These are phyloP conservation scores for Tetropium fuscum DNA, from an alignment of 2,888 invertebrate genomes.

Conservation along the genomic window DNA sequence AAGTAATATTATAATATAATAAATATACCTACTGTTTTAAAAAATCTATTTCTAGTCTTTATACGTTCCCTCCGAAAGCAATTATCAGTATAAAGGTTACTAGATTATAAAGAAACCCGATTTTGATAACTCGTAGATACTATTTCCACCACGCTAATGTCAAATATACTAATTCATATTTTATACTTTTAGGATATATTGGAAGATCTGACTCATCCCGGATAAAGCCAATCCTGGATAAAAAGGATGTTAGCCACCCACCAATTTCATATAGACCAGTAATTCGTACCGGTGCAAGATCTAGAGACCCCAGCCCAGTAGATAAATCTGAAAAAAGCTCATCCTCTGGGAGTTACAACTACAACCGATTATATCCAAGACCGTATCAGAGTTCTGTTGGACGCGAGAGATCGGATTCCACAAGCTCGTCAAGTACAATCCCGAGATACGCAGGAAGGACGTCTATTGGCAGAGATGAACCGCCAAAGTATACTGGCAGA, in stretches of 20 bases:
- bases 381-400: slow-evolving; percentile 58
- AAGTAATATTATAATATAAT: no score
- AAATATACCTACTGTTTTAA: no score
- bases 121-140: no score
- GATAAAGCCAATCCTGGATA: slow-evolving; percentile 55
- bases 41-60: no score
- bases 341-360: slow-evolving; percentile 66
- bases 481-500: slow-evolving; percentile 45
- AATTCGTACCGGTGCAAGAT: slow-evolving; percentile 57
- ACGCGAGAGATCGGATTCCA: slow-evolving; percentile 58
- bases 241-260: slow-evolving; percentile 64
- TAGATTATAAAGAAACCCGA: no score
- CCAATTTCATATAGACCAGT: slow-evolving; percentile 67
- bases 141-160: no score
- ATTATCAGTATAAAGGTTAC: no score
- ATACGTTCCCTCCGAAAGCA: no score
- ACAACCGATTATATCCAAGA: slow-evolving; percentile 69
- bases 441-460: slow-evolving; percentile 52
- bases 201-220: slow-evolving; percentile 37
- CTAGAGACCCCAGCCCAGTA: slow-evolving; percentile 71
- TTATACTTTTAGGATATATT: slow-evolving; percentile 34
- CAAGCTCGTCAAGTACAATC: slow-evolving; percentile 53
- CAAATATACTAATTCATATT: no score
- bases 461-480: slow-evolving; percentile 46
- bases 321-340: slow-evolving; percentile 64